Base-by-base conservation (phyloP, 2,113 vertebrate genomes). In the Propithecus coquereli region DNA sequence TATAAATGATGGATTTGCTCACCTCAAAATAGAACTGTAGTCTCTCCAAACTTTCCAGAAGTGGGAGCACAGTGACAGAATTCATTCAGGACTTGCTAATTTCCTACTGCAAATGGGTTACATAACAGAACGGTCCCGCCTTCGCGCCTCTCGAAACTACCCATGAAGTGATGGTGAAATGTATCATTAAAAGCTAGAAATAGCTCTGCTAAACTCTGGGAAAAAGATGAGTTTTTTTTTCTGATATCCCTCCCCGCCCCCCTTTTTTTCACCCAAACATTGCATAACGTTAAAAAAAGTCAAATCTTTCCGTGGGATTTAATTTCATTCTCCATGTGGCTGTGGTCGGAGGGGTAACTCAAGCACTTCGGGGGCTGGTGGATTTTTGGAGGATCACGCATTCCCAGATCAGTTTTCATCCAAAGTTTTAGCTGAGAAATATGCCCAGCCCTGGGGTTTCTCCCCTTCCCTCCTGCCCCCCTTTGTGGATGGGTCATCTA, bases 171-270 rank as follows among this genome's bases (percentile, higher is more conserved):
- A 98, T 97, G 98, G 97, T 90, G 98, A 98, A 97, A 98, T 97
- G 91, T 97, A 95, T 98, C 98, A 98, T 98, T 98, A 98, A 98
- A 98, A 98, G 98, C 98, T 98, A 98, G 98, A 98, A 99, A 99
- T 98, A 99, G 98, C 97, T 98, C 97, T 97, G 98, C 98, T 98
- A 90, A 97, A 96, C 93, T 97, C 98, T 98, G 98, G 98, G 98
- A 97, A 97, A 96, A 97, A 95, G 96, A 98, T 94, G 97, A 97
- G 96, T 80, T 57, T 97, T 96, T 97, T 98, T 86, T 92, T 90
- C 90, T 88, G 37, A 77, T 92, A 66, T 25, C 52, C 65, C 66
- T 43, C 57, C 65, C 27, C 32, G 59, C 37, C 22, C n/a, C 73
- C 92, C 94, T 92, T 86, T 90, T 98, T 97, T 98, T 98, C 98